Base-by-base conservation (phyloP, 2,113 vertebrate genomes). In the Crypturellus undulatus region DNA sequence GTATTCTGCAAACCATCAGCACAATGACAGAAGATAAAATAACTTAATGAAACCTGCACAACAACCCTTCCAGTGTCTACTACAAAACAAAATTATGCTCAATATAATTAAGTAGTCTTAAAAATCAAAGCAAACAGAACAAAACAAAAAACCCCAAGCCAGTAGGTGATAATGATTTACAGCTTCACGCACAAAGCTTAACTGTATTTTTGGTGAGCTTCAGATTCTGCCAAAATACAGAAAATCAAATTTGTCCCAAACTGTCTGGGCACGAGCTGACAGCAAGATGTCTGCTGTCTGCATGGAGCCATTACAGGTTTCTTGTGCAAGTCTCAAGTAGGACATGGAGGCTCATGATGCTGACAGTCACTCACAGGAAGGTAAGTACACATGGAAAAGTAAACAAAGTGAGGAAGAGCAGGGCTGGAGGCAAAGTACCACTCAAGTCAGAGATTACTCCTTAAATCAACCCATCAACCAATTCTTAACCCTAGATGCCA, bases 281-380 rank as follows among this genome's bases (percentile, higher is more conserved):
- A 11, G 67, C 65, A 26, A 16, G 36, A 26, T 6, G 32, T 45
- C 13, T 68, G 65, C 32, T 45, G 12, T 45, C 42, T n/a, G 30
- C 42, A 17, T 6, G 17, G 26, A 60, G 43, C 2, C 54, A 4
- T 1, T 3, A 58, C 36, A 36, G 47, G 70, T 3, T 0, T 18
- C 15, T 12, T 72, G 38, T 12, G 28, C 36, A 10, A 4, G 6
- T 9, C 54, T 26, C 19, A 34, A 1, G 21, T 0, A 10, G 0
- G 32, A 58, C 21, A 9, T 0, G 3, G 75, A 28, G 67, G 52
- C 32, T 26, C 10, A 14, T 0, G 4, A 40, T 5, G 16, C 22
- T 18, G 43, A 22, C 0, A 25, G 34, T 3, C 28, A 34, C 14
- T 40, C 54, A 64, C 13, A n/a, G 4, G 32, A 19, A 72, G 56